These are phyloP conservation scores for Pyrrhia umbra DNA, from an alignment of 2,888 invertebrate genomes.

Conservation along the genomic window DNA sequence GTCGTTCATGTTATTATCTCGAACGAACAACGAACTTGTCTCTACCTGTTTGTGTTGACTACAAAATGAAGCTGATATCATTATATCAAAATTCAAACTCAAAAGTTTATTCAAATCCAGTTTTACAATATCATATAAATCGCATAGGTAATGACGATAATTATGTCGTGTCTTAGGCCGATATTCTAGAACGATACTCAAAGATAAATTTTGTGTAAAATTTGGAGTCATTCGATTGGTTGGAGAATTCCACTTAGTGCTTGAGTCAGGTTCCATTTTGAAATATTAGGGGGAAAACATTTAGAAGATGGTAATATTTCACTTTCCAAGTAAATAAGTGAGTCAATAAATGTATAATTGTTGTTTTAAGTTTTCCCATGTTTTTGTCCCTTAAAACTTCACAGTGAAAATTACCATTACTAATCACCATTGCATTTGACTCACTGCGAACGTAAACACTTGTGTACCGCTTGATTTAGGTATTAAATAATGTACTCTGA, in stretches of 20 bases:
- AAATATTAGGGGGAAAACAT: neutral
- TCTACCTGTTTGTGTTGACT: conserved; percentile 44
- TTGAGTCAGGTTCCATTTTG: neutral
- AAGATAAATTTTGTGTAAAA: neutral
- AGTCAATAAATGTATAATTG: conserved; percentile 25
- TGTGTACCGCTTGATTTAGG: neutral
- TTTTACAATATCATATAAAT: neutral
- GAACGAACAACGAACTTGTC: conserved; percentile 52
- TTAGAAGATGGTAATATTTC: neutral
- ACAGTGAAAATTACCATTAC: conserved; percentile 26
- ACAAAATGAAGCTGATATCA: conserved; percentile 18
- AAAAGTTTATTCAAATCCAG: neutral
- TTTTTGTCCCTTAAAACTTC: conserved; percentile 35
- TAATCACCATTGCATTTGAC: conserved; percentile 10
- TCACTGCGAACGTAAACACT: conserved; percentile 6
- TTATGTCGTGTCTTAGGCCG: neutral
- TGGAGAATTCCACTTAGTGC: too few species aligned
- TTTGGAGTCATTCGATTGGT: neutral
- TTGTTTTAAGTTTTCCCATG: conserved; percentile 11
- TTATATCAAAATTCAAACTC: neutral
- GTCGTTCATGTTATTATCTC: conserved; percentile 63
- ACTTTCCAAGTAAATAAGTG: conserved; percentile 28
- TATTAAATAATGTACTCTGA: neutral
- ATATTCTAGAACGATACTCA: neutral
- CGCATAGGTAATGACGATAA: neutral